These are phyloP conservation scores for Myotis myotis DNA, from an alignment of 2,797 vertebrate species.

Conservation along the genomic window DNA sequence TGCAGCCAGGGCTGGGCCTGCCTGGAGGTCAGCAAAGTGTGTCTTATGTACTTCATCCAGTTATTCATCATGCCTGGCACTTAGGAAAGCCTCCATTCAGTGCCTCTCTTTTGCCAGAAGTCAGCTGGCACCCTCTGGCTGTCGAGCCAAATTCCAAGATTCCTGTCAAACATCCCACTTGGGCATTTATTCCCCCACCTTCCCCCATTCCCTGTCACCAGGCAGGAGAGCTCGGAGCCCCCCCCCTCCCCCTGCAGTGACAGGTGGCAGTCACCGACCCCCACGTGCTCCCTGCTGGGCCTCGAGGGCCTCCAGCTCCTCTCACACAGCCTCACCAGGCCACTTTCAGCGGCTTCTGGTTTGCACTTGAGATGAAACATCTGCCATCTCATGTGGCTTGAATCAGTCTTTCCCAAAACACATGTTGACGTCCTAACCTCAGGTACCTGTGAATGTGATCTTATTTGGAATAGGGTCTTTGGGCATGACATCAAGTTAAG, in stretches of 20 bases:
- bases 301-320: background rate
- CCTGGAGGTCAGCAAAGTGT: background rate
- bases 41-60: background rate
- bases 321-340: background rate
- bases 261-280: rapidly evolving
- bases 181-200: background rate
- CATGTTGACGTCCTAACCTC: background rate
- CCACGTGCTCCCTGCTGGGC: background rate
- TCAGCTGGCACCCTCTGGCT: background rate
- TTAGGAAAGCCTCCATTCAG: background rate
- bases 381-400: background rate
- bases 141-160: background rate
- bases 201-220: background rate
- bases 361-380: background rate
- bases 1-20: background rate
- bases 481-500: background rate
- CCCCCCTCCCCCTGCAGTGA: background rate
- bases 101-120: background rate
- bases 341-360: background rate
- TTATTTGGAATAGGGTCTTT: background rate
- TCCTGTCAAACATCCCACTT: too few relatives aligned
- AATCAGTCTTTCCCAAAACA: background rate
- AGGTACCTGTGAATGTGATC: background rate
- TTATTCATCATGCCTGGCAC: background rate
- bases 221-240: background rate